A percentile compares a stretch with the other conserved stretches of the same genome.
Conservation (phyloP, 2,888 invertebrate species). For the Stegophylla sp. region DNA sequence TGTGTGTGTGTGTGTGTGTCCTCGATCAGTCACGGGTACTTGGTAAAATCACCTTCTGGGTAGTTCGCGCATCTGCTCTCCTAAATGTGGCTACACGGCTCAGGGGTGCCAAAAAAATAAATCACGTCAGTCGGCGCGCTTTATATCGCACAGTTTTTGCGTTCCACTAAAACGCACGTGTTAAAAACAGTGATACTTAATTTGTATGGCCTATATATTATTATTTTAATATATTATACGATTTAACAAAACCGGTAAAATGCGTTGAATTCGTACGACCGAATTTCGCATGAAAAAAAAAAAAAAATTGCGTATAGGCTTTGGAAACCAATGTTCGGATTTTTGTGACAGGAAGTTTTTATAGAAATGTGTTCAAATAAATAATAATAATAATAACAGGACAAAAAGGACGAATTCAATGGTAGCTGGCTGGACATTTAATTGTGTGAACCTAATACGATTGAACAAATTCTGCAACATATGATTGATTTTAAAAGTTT, state of each 20-base stretch:
- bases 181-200: neutral
- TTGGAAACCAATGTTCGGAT: slow-evolving; percentile 25
- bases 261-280: neutral
- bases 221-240: too few relatives aligned
- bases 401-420: slow-evolving; percentile 36
- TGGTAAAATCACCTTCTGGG: slow-evolving; percentile 58
- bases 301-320: too few relatives aligned
- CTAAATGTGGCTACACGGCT: too few relatives aligned
- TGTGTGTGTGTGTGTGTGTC: slow-evolving; percentile 49
- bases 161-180: neutral
- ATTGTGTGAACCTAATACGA: too few relatives aligned
- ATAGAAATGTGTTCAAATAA: slow-evolving; percentile 40
- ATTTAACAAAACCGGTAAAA: neutral
- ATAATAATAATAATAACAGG: too few relatives aligned
- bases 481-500: neutral
- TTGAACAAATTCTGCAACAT: neutral
- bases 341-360: slow-evolving; percentile 26
- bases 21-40: slow-evolving; percentile 59
- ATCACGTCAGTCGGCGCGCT: slow-evolving; percentile 4
- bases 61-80: slow-evolving; percentile 51
- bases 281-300: neutral
- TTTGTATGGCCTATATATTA: neutral
- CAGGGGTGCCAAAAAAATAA: slow-evolving; percentile 56
- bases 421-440: slow-evolving; percentile 1
- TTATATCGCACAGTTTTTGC: slow-evolving; percentile 23